These are phyloP conservation scores for Augiades crinisus DNA, from an alignment of 2,888 invertebrate genomes.

Conservation along the genomic window DNA sequence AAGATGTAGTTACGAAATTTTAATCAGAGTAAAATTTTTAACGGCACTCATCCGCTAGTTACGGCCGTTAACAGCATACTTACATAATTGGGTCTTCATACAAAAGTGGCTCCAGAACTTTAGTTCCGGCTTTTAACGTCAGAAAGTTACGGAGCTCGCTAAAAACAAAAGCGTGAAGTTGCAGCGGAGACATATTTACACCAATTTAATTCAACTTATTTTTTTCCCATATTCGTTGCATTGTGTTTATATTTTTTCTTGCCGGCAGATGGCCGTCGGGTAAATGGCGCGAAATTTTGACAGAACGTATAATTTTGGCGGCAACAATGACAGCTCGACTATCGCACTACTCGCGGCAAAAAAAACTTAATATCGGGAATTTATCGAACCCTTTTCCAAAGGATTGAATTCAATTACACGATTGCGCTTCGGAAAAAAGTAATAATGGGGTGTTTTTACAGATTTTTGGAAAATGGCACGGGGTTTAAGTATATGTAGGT, in stretches of 20 bases:
- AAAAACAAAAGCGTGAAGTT: no score
- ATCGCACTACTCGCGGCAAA: conserved; percentile 42
- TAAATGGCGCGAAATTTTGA: conserved; percentile 81
- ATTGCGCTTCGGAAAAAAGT: conserved; percentile 47
- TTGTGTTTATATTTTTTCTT: conserved; percentile 70
- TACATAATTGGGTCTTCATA: no score
- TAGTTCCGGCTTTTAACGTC: no score
- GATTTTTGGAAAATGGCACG: conserved; percentile 59
- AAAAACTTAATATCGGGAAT: conserved; percentile 65
- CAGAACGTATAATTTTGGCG: conserved; percentile 72
- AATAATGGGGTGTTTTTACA: conserved; percentile 69
- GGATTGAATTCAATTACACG: conserved; percentile 77
- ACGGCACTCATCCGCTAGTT: no score
- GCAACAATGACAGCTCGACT: conserved; percentile 60
- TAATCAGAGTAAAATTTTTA: no score
- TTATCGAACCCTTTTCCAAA: conserved; percentile 78
- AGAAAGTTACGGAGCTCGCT: no score
- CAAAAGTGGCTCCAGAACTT: no score
- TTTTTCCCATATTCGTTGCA: no score
- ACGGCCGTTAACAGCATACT: no score
- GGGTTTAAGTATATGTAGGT: conserved; percentile 68
- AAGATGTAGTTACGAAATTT: no score
- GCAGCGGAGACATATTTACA: no score
- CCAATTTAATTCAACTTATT: no score
- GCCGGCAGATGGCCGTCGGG: conserved; percentile 68